Evolutionary conservation across 2,113 vertebrate species (phyloP), one percentile per base, ranked within the genome.

Genomic region (Perca schrenkii): DNA sequence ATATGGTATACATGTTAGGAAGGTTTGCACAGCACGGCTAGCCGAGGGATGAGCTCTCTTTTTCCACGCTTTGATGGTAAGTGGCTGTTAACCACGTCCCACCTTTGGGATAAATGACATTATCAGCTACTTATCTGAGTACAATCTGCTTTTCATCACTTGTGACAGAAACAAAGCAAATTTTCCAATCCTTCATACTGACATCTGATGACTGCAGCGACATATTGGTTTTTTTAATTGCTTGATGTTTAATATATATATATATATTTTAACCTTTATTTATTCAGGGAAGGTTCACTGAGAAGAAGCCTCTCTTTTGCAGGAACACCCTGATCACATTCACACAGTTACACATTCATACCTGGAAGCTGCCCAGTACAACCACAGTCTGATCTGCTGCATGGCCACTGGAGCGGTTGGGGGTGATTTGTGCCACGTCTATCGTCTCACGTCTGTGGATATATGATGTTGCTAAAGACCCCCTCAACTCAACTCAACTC

Each of bases 1-100:
- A 94, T 85, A 79, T 95, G 93, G 86, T 78, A 70, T 85, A 85
- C 69, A 77, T 88, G 91, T 92, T 94, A 90, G 77, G 63, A 21
- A 62, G 88, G 64, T 87, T 90, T 88, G 75, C 78, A 84, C 40
- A 47, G 58, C 65, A 25, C 70, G 43, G 64, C 61, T 75, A 81
- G 86, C 91, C 49, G 3, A 81, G 74, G 71, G 88, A 91, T 60
- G 68, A 88, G 88, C 81, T 71, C 54, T 89, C 54, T 75, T 84
- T 88, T 81, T 88, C 85, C 89, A 78, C 7, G 6, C 89, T 92
- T 90, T 90, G 86, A 90, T 80, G 88, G 64, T 65, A 47, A 82
- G 83, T 85, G 80, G 80, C 84, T 82, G 83, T 89, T 83, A 82
- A 88, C 83, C 83, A 67, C 47, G 34, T 81, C 73, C 78, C 80